Percentiles rank a stretch among this genome's conserved stretches.
Conservation (phyloP, 37 sponge, comb jelly and placozoan genomes). For the Chondrosia reniformis region DNA sequence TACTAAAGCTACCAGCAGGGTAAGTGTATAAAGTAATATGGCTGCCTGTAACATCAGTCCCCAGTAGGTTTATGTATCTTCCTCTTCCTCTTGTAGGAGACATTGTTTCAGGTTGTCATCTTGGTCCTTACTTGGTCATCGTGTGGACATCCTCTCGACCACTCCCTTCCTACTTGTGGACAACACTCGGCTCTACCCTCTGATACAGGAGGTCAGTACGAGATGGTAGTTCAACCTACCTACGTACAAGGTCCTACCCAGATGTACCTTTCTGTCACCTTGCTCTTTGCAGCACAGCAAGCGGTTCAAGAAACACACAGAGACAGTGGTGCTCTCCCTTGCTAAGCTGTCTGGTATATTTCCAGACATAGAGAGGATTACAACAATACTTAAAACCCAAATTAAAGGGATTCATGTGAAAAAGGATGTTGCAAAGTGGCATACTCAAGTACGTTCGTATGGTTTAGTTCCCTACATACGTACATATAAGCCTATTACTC, state of each 20-base stretch:
- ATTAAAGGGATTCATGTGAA: not conserved
- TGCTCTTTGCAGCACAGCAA: not conserved
- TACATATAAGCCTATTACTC: too few species aligned
- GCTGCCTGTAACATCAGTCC: not conserved
- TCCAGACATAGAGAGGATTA: not conserved
- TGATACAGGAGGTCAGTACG: not conserved
- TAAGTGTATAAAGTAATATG: not conserved
- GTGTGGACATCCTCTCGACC: conserved; percentile 57
- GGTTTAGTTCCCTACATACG: not conserved
- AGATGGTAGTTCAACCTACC: not conserved
- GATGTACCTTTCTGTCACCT: not conserved
- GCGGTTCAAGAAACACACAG: not conserved
- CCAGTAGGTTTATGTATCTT: too few species aligned
- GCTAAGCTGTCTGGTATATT: not conserved
- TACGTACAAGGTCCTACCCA: not conserved
- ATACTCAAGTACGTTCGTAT: not conserved
- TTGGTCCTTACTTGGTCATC: conserved; percentile 45
- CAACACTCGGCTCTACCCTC: conserved; percentile 11
- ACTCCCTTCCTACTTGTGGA: conserved; percentile 33
- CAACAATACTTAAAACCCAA: not conserved
- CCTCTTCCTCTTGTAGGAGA: not conserved
- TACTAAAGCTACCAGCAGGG: conserved; percentile 48
- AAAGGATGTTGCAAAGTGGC: not conserved
- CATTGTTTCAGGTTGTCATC: not conserved
- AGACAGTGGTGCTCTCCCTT: not conserved